These are phyloP conservation scores for Amniataba percoides DNA, from an alignment of 2,797 vertebrate species.

Conservation along the genomic window DNA sequence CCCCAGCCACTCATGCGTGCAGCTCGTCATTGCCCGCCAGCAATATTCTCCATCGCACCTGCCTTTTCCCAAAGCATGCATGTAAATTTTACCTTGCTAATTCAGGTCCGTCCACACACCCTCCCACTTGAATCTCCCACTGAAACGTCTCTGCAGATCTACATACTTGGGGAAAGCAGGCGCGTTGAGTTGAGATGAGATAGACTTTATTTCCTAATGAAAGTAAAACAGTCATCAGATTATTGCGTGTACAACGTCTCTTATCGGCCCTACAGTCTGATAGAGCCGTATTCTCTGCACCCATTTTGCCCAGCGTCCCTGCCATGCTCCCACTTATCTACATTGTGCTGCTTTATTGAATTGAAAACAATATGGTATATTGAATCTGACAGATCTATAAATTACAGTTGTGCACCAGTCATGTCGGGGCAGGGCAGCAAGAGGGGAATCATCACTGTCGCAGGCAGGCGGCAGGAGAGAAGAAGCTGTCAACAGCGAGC, in stretches of 20 bases:
- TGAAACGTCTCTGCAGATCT: neutral
- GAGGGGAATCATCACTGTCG: constrained; percentile 3
- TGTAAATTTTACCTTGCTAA: neutral
- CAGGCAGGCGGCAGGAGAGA: constrained; percentile 30
- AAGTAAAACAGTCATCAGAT: constrained; percentile 28
- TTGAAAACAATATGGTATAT: constrained; percentile 49
- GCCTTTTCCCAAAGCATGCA: neutral
- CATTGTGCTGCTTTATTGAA: constrained; percentile 56
- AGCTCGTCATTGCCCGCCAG: neutral
- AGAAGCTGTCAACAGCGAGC: constrained; percentile 34
- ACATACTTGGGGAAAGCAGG: neutral
- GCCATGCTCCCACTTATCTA: constrained; percentile 45
- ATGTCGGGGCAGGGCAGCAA: constrained; percentile 36
- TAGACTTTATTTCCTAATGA: neutral
- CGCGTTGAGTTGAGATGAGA: constrained; percentile 11
- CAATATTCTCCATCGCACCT: neutral
- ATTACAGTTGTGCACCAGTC: constrained; percentile 46
- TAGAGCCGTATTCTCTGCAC: constrained; percentile 11
- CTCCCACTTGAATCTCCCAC: constrained; percentile 1
- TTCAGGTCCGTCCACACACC: neutral
- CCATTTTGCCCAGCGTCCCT: constrained; percentile 9
- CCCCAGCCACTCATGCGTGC: neutral
- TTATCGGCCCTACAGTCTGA: neutral
- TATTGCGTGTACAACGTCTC: constrained; percentile 6
- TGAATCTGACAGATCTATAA: constrained; percentile 57